phyloP scores from a whole-genome alignment of 2,113 vertebrate genomes.

The Marmota monax region DNA sequence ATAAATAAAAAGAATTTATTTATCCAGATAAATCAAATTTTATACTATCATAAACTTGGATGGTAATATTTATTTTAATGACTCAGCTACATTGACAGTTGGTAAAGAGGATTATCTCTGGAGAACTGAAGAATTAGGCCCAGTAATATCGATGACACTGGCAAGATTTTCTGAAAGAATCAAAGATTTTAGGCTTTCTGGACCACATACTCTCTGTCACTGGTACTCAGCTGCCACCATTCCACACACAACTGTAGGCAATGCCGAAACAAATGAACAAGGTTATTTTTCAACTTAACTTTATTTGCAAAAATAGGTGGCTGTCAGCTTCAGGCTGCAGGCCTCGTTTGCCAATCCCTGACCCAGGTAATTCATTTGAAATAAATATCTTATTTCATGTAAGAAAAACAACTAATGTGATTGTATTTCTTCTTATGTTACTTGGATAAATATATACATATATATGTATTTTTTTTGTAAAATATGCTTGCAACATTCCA shows the following conservation, averaged over 20 bases:
- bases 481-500: background rate
- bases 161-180: background rate
- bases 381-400: conserved; percentile 9
- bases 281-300: background rate
- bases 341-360: background rate
- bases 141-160: background rate
- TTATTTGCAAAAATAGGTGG: background rate
- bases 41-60: background rate
- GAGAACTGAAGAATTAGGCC: background rate
- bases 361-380: background rate
- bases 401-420: conserved; percentile 8
- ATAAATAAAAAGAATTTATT: background rate
- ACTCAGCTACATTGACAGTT: background rate
- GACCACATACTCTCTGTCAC: background rate
- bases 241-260: background rate
- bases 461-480: background rate
- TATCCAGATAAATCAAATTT: background rate
- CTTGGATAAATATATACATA: background rate
- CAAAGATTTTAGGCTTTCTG: background rate
- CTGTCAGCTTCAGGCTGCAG: background rate
- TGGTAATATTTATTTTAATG: background rate
- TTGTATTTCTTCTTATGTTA: background rate
- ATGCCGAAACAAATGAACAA: background rate
- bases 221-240: too few relatives aligned
- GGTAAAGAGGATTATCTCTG: background rate